A percentile compares a stretch with the other conserved stretches of the same genome.
These are phyloP conservation scores for Phyllotis vaccarum DNA, from an alignment of 2,797 vertebrate genomes.

Conservation along the genomic window DNA sequence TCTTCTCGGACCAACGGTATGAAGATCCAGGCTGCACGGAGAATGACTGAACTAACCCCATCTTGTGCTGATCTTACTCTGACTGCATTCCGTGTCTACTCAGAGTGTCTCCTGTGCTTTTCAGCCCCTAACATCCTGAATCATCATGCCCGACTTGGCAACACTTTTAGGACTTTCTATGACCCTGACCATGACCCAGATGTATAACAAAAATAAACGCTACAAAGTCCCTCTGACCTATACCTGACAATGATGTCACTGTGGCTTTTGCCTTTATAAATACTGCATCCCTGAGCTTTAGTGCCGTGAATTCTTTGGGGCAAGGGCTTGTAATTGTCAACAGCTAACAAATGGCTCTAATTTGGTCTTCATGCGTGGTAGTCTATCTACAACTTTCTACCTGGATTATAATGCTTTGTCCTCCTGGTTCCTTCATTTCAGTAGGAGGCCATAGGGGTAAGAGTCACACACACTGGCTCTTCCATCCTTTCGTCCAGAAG, in stretches of 20 bases:
- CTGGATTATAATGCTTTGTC: not conserved
- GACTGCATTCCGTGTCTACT: not conserved
- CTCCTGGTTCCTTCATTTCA: not conserved
- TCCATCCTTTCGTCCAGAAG: conserved; percentile 13
- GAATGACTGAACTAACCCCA: not conserved
- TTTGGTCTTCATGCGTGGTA: not conserved
- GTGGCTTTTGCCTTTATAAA: not conserved
- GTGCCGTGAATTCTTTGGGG: not conserved
- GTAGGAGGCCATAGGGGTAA: not conserved
- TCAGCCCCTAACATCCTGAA: not conserved
- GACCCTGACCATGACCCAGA: not conserved
- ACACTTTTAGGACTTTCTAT: not conserved
- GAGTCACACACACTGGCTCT: not conserved
- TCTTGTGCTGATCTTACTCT: not conserved
- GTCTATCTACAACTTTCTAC: not conserved
- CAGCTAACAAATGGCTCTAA: too few relatives aligned
- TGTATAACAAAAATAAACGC: not conserved
- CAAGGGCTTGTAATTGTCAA: too few relatives aligned
- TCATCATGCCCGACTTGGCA: not conserved
- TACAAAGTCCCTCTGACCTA: not conserved
- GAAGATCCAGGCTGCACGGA: not conserved
- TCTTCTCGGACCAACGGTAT: not conserved
- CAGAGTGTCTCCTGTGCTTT: not conserved
- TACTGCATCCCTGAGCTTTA: not conserved
- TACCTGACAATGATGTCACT: not conserved